These are phyloP conservation scores for Takifugu ocellatus DNA, from an alignment of 2,797 vertebrate genomes.

Conservation along the genomic window DNA sequence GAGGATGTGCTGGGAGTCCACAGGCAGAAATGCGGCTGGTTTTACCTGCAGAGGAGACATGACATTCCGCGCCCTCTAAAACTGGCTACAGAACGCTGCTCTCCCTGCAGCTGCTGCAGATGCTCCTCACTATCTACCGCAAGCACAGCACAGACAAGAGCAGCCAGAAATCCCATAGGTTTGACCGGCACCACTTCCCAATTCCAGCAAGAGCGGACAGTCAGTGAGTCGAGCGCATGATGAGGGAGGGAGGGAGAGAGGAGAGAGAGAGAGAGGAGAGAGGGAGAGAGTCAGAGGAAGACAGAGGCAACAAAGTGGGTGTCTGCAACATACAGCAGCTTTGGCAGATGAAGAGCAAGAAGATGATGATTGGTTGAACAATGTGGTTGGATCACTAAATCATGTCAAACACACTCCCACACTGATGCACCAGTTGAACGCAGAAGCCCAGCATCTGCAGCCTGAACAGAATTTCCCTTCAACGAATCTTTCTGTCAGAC, in stretches of 20 bases:
- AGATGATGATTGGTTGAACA: too few species aligned
- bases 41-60: constrained; percentile 82
- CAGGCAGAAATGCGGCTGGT: constrained; percentile 45
- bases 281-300: neutral
- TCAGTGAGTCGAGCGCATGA: constrained; percentile 20
- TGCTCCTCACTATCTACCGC: constrained; percentile 51
- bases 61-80: constrained; percentile 79
- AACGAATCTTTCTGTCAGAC: too few species aligned
- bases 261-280: constrained; percentile 11
- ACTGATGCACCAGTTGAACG: too few species aligned
- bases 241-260: constrained; percentile 38
- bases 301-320: constrained; percentile 22
- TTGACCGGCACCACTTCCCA: constrained; percentile 53
- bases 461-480: too few species aligned
- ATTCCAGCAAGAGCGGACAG: constrained; percentile 36
- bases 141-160: constrained; percentile 43
- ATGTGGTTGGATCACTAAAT: too few species aligned
- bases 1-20: constrained; percentile 33
- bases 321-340: constrained; percentile 13
- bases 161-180: constrained; percentile 64
- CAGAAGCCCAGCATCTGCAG: too few species aligned
- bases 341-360: too few species aligned
- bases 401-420: neutral
- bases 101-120: constrained; percentile 69
- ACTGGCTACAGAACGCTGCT: constrained; percentile 71